Percentiles rank a stretch among this genome's conserved stretches.
phyloP scores from a whole-genome alignment of 2,113 vertebrate species.

The Tangachromis dhanisi region DNA sequence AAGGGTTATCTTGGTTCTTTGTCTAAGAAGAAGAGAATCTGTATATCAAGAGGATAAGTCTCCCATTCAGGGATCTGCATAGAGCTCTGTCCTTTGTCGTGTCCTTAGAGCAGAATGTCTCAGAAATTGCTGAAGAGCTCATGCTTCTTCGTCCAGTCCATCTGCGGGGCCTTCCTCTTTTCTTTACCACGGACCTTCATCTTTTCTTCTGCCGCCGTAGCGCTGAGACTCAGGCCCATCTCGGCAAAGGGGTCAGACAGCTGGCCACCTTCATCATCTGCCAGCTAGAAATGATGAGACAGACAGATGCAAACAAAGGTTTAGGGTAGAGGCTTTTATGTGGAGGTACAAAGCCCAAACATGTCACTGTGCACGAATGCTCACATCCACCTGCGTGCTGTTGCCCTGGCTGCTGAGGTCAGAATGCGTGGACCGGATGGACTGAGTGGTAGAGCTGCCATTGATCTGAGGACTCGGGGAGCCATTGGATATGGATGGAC shows the following conservation, averaged over 20 bases:
- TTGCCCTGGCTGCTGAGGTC: conserved; percentile 79
- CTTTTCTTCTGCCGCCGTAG: conserved; percentile 90
- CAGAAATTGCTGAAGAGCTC: conserved; percentile 98
- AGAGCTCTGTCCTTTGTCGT: background rate
- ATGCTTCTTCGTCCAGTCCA: conserved; percentile 98
- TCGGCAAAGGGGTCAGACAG: conserved; percentile 89
- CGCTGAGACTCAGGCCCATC: conserved; percentile 85
- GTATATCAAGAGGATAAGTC: background rate
- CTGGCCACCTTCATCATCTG: conserved; percentile 63
- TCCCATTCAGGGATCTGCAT: background rate
- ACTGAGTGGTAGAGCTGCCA: conserved; percentile 81
- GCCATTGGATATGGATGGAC: conserved; percentile 78
- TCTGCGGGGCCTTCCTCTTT: conserved; percentile 89
- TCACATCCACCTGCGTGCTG: conserved; percentile 79
- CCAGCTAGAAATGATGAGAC: conserved; percentile 36
- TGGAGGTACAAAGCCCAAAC: background rate
- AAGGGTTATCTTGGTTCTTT: background rate
- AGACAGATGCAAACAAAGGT: background rate
- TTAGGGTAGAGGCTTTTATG: background rate
- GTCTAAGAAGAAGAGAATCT: background rate
- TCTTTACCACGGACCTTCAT: conserved; percentile 87
- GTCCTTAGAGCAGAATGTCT: conserved; percentile 11
- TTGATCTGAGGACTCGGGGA: conserved; percentile 79
- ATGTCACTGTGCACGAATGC: background rate
- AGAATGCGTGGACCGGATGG: conserved; percentile 71